Evolutionary conservation across 2,113 vertebrate genomes (phyloP).

Genomic region (Epinephelus moara): DNA sequence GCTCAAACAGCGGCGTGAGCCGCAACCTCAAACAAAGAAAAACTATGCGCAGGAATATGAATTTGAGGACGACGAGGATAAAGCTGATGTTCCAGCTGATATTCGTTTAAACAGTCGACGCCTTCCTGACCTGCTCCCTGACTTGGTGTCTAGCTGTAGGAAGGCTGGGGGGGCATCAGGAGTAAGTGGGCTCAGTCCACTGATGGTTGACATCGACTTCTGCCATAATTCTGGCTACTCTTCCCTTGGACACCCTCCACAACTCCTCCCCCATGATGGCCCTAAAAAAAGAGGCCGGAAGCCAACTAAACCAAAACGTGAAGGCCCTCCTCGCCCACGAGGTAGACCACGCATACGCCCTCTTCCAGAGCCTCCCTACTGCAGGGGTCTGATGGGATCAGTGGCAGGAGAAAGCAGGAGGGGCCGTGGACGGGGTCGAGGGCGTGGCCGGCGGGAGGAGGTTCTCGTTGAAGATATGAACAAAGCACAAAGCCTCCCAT

Average conservation of each 20-base stretch:
- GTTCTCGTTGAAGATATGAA: conserved; percentile 75
- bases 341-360: conserved; percentile 92
- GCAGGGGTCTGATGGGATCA: conserved; percentile 79
- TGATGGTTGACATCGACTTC: conserved; percentile 91
- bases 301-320: conserved; percentile 92
- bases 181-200: conserved; percentile 84
- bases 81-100: conserved; percentile 91
- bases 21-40: conserved; percentile 85
- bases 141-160: conserved; percentile 93
- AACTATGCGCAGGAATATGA: conserved; percentile 94
- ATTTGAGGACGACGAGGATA: conserved; percentile 93
- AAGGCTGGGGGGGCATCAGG: conserved; percentile 73
- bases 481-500: conserved; percentile 77
- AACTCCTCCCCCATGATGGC: conserved; percentile 75
- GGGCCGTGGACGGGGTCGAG: conserved; percentile 80
- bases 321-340: conserved; percentile 90
- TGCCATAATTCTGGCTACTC: conserved; percentile 85
- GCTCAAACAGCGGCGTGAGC: conserved; percentile 89
- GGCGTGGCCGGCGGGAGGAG: conserved; percentile 80
- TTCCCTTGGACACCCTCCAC: conserved; percentile 78
- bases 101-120: conserved; percentile 92
- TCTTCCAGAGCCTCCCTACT: conserved; percentile 85
- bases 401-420: conserved; percentile 75
- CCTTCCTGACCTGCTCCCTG: conserved; percentile 88
- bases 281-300: conserved; percentile 92